These are phyloP conservation scores for Zaprionus lachaisei DNA, from an alignment of 1,140 invertebrate species.

Conservation along the genomic window DNA sequence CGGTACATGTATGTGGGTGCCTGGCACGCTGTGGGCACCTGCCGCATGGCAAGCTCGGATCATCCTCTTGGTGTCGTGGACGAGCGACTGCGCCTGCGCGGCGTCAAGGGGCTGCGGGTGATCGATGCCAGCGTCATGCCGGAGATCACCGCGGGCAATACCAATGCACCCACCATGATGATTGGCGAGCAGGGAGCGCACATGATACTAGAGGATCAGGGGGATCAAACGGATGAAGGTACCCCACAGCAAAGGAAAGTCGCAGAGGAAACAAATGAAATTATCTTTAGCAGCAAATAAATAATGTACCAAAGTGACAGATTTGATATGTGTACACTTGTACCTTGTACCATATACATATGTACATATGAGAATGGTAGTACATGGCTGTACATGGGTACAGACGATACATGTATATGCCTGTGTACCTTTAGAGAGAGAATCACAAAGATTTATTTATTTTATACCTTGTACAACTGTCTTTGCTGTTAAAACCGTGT, in stretches of 20 bases:
- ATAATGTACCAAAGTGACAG: neutral
- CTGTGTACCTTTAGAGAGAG: neutral
- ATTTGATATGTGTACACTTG: neutral
- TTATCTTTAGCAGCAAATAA: neutral
- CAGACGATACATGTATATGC: neutral
- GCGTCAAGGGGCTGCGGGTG: conserved; percentile 88
- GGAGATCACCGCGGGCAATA: conserved; percentile 89
- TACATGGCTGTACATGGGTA: neutral
- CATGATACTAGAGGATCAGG: conserved; percentile 87
- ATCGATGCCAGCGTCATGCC: conserved; percentile 93
- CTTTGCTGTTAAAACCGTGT: too few relatives aligned
- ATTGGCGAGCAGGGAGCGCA: conserved; percentile 91
- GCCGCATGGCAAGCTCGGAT: conserved; percentile 89
- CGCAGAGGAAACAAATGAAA: neutral
- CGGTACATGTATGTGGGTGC: conserved; percentile 87
- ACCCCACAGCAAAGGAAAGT: neutral
- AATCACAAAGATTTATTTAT: too few relatives aligned
- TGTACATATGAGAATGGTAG: neutral
- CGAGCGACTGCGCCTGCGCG: conserved; percentile 88
- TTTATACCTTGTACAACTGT: too few relatives aligned
- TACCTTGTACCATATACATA: neutral
- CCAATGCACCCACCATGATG: conserved; percentile 91
- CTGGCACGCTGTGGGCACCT: conserved; percentile 90
- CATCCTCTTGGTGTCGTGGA: conserved; percentile 89
- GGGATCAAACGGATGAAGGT: neutral